Evolutionary conservation across 2,113 vertebrate species (phyloP), one percentile per base, ranked within the genome.

Genomic region (Pipa parva): DNA sequence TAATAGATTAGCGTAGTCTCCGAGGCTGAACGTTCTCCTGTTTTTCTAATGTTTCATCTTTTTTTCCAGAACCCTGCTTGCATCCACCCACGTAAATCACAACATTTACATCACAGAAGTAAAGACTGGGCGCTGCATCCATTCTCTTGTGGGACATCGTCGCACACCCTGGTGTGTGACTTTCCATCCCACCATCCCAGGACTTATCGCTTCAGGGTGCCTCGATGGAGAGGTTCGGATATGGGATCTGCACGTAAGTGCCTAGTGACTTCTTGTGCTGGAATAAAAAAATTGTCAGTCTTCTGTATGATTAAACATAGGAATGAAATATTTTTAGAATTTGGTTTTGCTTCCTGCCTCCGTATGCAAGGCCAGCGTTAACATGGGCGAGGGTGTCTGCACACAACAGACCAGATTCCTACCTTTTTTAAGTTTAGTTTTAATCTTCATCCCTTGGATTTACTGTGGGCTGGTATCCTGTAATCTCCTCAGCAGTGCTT

Each of bases 51-150:
- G 7, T 49, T 21, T 76, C 49, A 31, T 10, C n/a, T n/a, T 59
- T 27, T 72, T 60, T 33, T 27, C 3, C 45, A 99, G 97, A 87
- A 95, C 94, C 5, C 84, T 99, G 0, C 94, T 99, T 90, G 97
- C 97, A 54, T 99, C 97, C 71, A 99, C 97, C n/a, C 97, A 99
- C 0, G 97, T 99, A 73, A 99, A 99, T 76, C 97, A 99, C 85
- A 99, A 99, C 81, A 99, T 99, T 77, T 99, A 99, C 79, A 99
- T 99, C 65, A 98, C 97, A 8, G 97, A 99, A 76, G 96, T 99
- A 83, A 98, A 97, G 90, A 98, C 96, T 6, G 95, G 96, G 74
- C 97, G 93, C 71, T 99, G 96, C 78, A 92, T 98, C 28, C 96
- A 98, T 83, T 99, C 97, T 73, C 71, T 99, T 63, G 94, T 99